A percentile compares a stretch with the other conserved stretches of the same genome.
Evolutionary conservation across 2,888 invertebrate species (phyloP).

Genomic region (Dorcus parallelipipedus): DNA sequence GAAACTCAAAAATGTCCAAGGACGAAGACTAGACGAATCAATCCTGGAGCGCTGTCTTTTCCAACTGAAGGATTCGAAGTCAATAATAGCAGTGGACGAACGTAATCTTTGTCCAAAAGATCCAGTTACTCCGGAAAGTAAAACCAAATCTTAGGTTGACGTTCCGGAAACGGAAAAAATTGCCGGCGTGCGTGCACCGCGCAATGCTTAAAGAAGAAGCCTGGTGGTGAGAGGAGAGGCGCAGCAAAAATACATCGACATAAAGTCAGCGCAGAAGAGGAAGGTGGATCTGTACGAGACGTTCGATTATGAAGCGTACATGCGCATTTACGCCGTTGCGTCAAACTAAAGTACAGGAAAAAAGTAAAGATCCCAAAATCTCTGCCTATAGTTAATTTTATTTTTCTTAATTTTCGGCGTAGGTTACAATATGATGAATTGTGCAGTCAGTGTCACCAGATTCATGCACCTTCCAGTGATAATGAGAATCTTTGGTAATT

Average conservation of each 20-base stretch:
- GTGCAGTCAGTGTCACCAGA: slow-evolving; percentile 38
- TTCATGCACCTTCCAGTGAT: slow-evolving; percentile 37
- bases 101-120: slow-evolving; percentile 17
- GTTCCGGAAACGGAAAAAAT: slow-evolving; percentile 15
- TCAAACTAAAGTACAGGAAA: slow-evolving; percentile 36
- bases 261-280: slow-evolving; percentile 36
- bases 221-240: slow-evolving; percentile 39
- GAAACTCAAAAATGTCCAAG: slow-evolving; percentile 36
- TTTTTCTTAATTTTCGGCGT: slow-evolving; percentile 25
- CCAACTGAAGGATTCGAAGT: slow-evolving; percentile 38
- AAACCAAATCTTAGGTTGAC: no score
- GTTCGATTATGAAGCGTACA: slow-evolving; percentile 38
- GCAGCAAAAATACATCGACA: slow-evolving; percentile 34
- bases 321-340: slow-evolving; percentile 39
- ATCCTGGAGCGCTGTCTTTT: slow-evolving; percentile 34
- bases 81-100: slow-evolving; percentile 39
- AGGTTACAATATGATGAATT: slow-evolving; percentile 33
- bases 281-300: slow-evolving; percentile 40
- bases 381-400: neutral
- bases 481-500: slow-evolving; percentile 39
- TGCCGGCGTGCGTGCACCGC: slow-evolving; percentile 39
- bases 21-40: slow-evolving; percentile 37
- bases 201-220: slow-evolving; percentile 37
- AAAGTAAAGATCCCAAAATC: slow-evolving; percentile 23
- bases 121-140: no score